These are phyloP conservation scores for Apis florea DNA, from an alignment of 1,140 invertebrate genomes.

Conservation along the genomic window DNA sequence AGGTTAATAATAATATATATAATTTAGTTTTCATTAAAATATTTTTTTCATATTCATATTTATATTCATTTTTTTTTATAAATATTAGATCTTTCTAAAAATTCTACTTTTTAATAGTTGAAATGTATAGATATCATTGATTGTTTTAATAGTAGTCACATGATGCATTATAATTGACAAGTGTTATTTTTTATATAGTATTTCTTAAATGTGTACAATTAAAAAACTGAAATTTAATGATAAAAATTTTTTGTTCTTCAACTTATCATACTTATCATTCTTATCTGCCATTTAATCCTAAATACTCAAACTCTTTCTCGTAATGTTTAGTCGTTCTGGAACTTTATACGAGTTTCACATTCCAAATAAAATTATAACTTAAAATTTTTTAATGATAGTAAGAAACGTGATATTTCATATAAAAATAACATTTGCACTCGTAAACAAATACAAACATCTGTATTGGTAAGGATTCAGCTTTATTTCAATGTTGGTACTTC, in stretches of 20 bases:
- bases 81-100: too few species aligned
- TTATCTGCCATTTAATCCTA: constrained; percentile 9
- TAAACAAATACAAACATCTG: background rate
- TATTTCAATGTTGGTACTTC: background rate
- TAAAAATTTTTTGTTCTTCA: background rate
- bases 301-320: background rate
- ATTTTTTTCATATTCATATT: too few species aligned
- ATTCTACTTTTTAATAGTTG: background rate
- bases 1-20: too few species aligned
- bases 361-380: too few species aligned
- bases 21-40: too few species aligned
- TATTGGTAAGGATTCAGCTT: background rate
- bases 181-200: background rate
- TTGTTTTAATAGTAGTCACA: background rate
- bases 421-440: background rate
- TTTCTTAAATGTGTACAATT: background rate
- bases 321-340: too few species aligned
- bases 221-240: background rate
- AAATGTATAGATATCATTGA: background rate
- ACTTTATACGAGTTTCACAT: background rate
- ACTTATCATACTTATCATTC: background rate
- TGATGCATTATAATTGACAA: background rate
- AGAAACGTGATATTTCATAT: background rate
- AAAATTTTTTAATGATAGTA: background rate
- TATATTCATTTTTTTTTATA: too few species aligned